These are phyloP conservation scores for Leucophenga varia DNA, from an alignment of 1,140 invertebrate genomes.

Conservation along the genomic window DNA sequence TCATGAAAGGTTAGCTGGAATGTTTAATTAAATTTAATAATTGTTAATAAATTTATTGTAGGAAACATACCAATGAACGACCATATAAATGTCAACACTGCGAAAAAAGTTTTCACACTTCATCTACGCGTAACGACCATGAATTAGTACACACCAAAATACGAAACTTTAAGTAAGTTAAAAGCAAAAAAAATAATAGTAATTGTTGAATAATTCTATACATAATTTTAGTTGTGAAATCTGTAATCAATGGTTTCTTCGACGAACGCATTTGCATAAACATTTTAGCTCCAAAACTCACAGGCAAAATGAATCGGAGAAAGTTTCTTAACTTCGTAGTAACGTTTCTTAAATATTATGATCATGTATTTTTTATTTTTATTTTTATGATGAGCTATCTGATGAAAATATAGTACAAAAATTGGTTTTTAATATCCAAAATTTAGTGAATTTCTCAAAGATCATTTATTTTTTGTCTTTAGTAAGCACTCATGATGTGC, in stretches of 20 bases:
- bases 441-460: too few species aligned
- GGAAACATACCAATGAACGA: not conserved
- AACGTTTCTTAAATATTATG: not conserved
- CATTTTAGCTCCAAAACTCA: not conserved
- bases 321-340: not conserved
- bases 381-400: too few species aligned
- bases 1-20: too few species aligned
- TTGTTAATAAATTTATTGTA: not conserved
- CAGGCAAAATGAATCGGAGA: not conserved
- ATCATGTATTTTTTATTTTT: too few species aligned
- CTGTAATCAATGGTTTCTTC: not conserved
- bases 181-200: not conserved
- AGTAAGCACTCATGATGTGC: too few species aligned
- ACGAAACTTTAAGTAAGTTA: slow-evolving; percentile 2
- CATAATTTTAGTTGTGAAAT: not conserved
- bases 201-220: not conserved
- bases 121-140: not conserved
- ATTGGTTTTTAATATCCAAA: too few species aligned
- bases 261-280: not conserved
- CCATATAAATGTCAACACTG: not conserved
- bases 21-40: too few species aligned
- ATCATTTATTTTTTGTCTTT: too few species aligned
- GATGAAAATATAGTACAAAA: too few species aligned
- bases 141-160: not conserved
- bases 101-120: not conserved